Conservation (phyloP, 2,888 invertebrate species). For the Teinopalpus imperialis region DNA sequence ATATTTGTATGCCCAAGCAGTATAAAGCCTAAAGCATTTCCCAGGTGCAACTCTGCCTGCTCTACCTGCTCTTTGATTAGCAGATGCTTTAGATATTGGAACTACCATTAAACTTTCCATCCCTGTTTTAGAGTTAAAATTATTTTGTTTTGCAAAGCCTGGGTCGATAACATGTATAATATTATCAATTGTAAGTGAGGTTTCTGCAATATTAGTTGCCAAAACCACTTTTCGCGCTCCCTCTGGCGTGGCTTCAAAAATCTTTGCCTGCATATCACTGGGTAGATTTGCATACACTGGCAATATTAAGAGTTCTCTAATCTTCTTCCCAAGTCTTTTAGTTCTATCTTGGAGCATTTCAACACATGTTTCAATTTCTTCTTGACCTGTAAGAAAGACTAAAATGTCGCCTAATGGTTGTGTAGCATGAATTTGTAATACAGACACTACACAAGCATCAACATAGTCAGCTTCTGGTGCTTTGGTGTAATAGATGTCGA, state of each 20-base stretch:
- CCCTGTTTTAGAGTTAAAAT: constrained; percentile 98
- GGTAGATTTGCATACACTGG: constrained; percentile 99
- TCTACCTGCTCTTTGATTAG: constrained; percentile 97
- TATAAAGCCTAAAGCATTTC: constrained; percentile 98
- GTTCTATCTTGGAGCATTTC: constrained; percentile 95
- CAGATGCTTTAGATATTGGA: constrained; percentile 99
- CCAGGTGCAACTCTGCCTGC: constrained; percentile 98
- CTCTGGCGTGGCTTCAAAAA: constrained; percentile 98
- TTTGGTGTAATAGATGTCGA: constrained; percentile 99
- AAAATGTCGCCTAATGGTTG: constrained; percentile 97
- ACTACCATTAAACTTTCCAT: constrained; percentile 99
- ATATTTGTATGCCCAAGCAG: constrained; percentile 99
- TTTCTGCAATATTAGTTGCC: constrained; percentile 99
- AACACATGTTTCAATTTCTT: constrained; percentile 94
- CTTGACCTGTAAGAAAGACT: constrained; percentile 97
- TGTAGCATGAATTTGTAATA: constrained; percentile 98
- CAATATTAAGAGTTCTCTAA: constrained; percentile 94
- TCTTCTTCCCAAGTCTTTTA: constrained; percentile 94
- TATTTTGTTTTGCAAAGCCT: constrained; percentile 99
- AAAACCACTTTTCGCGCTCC: constrained; percentile 98
- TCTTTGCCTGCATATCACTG: constrained; percentile 99
- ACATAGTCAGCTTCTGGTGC: constrained; percentile 99
- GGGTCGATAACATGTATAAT: constrained; percentile 99
- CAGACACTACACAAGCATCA: constrained; percentile 98
- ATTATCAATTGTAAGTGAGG: constrained; percentile 98